Evolutionary conservation across 2,797 vertebrate species (phyloP).

Genomic region (Squalus acanthias): DNA sequence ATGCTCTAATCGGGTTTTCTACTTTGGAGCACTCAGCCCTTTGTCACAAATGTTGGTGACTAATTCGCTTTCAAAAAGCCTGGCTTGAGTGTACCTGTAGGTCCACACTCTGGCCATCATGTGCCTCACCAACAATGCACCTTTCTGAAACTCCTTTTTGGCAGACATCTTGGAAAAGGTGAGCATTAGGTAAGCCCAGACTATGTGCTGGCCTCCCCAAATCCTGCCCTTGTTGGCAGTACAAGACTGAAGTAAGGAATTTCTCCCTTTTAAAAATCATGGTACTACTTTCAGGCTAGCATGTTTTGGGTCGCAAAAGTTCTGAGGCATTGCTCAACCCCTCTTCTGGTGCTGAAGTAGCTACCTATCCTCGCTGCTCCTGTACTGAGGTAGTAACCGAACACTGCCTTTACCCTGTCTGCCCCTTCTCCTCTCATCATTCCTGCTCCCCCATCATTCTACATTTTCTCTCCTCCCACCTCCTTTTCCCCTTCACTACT

Average conservation of each 20-base stretch:
- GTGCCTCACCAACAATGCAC: background rate
- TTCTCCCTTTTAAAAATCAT: no score
- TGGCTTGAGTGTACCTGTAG: background rate
- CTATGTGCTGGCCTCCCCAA: background rate
- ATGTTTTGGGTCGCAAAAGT: background rate
- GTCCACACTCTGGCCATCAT: background rate
- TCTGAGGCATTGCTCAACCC: background rate
- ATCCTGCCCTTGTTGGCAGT: no score
- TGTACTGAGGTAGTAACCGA: no score
- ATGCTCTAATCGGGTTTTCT: no score
- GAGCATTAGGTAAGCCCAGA: background rate
- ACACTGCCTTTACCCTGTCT: background rate
- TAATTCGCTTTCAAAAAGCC: background rate
- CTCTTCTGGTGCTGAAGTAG: background rate
- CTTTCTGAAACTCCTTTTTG: background rate
- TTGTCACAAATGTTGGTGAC: background rate
- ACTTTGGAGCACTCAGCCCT: no score
- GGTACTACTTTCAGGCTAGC: no score
- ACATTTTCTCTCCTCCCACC: background rate
- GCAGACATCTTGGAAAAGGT: background rate
- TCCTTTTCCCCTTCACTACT: background rate
- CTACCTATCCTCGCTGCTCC: no score
- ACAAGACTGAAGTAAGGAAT: no score
- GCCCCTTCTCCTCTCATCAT: background rate
- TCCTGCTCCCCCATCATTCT: background rate